Base-by-base conservation (phyloP, 2,113 vertebrate species). In the Daubentonia madagascariensis region DNA sequence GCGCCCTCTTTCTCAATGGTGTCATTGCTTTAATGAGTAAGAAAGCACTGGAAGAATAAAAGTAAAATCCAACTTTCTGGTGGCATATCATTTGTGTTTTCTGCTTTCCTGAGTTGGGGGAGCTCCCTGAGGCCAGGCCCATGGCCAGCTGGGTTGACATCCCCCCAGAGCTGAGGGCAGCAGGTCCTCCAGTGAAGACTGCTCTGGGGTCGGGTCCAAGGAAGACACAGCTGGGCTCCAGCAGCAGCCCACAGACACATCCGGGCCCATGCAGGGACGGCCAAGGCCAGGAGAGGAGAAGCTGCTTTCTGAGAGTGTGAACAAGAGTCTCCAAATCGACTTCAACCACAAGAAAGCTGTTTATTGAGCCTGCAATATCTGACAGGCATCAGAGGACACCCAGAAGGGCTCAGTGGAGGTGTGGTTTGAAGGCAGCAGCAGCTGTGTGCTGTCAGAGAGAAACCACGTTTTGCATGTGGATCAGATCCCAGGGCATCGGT, bases 321-420 rank as follows among this genome's bases (percentile, higher is more conserved):
- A 96, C 88, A 93, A 86, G 92, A 96, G 73, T 57, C 87, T 98
- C 96, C 89, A 97, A 97, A 97, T 90, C 94, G 89, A 70, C 75
- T 76, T 95, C 81, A 35, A 52, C 37, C 67, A 85, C 76, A 96
- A 94, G 95, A 96, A 96, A 97, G 83, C 68, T 78, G 81, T 98
- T 98, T 98, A 70, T 93, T 65, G 96, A 97, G 83, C 93, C 89
- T 61, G 73, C 96, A 81, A 92, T 86, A 97, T 73, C 57, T 97
- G 95, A 86, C 96, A 97, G 76, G 84, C 95, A 50, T 96, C 91
- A 93, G 96, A 94, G 30, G 96, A 87, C 5, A 37, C 85, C 92
- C 92, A 52, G 86, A 30, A 76, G 18, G 73, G 25, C 68, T 84
- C 92, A 73, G 76, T 28, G 59, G 94, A 86, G 0, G 6, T 37